phyloP scores from a whole-genome alignment of 2,113 vertebrate genomes.

The Pavo muticus region DNA sequence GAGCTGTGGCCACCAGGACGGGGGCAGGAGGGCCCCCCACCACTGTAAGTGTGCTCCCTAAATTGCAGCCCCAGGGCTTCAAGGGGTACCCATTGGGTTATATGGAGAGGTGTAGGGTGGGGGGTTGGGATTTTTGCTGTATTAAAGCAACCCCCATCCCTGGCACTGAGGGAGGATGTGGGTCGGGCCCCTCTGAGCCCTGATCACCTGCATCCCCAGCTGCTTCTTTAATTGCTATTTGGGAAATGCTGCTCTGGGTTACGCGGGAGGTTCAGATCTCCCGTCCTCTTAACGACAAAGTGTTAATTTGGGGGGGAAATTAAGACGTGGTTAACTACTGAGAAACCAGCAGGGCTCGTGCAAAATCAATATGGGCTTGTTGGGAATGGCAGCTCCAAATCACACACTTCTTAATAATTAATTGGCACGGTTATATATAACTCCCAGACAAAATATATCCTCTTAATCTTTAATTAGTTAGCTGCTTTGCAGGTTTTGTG shows the following conservation, averaged over 20 bases:
- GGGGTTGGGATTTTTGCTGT: neutral
- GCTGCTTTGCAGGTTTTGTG: neutral
- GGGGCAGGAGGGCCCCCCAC: neutral
- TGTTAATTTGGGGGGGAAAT: neutral
- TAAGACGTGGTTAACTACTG: neutral
- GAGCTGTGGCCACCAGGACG: fast-evolving
- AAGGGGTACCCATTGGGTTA: fast-evolving
- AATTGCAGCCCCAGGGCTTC: neutral
- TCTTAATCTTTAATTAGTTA: neutral
- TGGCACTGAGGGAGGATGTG: fast-evolving
- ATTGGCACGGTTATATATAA: neutral
- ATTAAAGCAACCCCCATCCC: fast-evolving
- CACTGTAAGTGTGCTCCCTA: neutral
- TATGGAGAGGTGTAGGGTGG: fast-evolving
- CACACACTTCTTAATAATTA: neutral
- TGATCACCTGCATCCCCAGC: fast-evolving
- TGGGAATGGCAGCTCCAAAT: neutral
- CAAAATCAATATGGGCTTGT: neutral
- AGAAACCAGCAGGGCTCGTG: neutral
- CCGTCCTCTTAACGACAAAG: fast-evolving
- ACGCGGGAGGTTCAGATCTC: neutral
- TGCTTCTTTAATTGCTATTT: neutral
- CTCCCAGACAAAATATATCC: neutral
- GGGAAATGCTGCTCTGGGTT: neutral
- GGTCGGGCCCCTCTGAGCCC: neutral